Evolutionary conservation across 2,113 vertebrate species (phyloP), one percentile per base, ranked within the genome.

Genomic region (Mastomys natalensis): DNA sequence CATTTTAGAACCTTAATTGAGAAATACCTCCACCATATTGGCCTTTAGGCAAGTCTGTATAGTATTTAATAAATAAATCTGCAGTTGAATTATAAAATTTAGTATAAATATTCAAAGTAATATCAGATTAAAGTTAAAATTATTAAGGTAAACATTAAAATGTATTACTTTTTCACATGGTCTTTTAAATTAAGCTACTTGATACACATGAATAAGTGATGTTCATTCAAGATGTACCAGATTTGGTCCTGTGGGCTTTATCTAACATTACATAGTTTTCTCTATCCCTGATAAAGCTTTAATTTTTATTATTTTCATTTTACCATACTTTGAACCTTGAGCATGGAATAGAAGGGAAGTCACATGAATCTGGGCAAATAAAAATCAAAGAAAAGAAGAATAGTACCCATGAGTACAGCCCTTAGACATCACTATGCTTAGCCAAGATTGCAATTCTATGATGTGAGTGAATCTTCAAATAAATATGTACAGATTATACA

Each of bases 161-260:
- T 62, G 76, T 13, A 74, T 62, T 78, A 31, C 43, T 3, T 62
- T 55, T 62, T 26, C 58, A 51, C 0, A 24, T 10, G 10, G 64
- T 37, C 70, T 78, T 84, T n/a, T 68, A 90, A 77, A 72, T 16
- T 5, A 53, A 88, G 68, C 24, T 13, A 7, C 45, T 76, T 0
- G 0, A 53, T 70, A 48, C 12, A 48, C 0, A 74, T 15, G n/a
- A 45, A 58, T 76, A 26, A 66, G 12, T n/a, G 3, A 45, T 53
- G 22, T 7, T 4, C 13, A 5, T 1, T 31, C 64, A 43, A 9
- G 1, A 7, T 64, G 1, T 48, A 19, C 51, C 53, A 31, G 0
- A 45, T 58, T 76, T 62, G 8, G 8, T 82, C 1, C 74, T 19
- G 19, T 17, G 0, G 19, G 60, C 85, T 81, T 81, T 62, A 55